phyloP scores from a whole-genome alignment of 2,888 invertebrate genomes.

The Eupithecia exiguata region DNA sequence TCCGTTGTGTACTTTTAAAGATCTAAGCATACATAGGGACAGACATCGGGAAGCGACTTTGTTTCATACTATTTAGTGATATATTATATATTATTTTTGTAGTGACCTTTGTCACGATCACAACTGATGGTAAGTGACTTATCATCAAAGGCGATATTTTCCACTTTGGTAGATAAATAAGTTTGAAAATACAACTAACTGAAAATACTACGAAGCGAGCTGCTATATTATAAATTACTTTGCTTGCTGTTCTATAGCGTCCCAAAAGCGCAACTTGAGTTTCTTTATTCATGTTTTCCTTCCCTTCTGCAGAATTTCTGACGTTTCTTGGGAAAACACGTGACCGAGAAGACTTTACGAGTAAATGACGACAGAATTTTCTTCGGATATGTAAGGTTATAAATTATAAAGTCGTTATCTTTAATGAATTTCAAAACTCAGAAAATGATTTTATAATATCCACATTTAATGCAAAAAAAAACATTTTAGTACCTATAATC shows the following conservation, averaged over 20 bases:
- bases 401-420: neutral
- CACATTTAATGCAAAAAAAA: neutral
- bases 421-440: neutral
- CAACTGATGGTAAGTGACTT: no score
- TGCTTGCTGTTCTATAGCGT: slow-evolving; percentile 4
- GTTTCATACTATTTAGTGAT: no score
- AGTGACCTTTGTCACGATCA: no score
- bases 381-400: neutral
- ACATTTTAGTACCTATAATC: neutral
- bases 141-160: neutral
- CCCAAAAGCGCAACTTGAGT: slow-evolving; percentile 23
- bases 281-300: slow-evolving; percentile 27
- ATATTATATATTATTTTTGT: no score
- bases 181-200: neutral
- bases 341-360: slow-evolving; percentile 7
- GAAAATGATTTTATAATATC: neutral
- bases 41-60: no score
- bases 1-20: no score
- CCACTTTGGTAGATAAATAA: neutral
- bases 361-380: neutral
- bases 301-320: slow-evolving; percentile 11
- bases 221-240: neutral
- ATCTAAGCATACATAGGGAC: no score
- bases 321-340: slow-evolving; percentile 19
- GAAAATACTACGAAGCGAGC: neutral